Evolutionary conservation across 2,797 vertebrate genomes (phyloP).

Genomic region (Fratercula arctica): DNA sequence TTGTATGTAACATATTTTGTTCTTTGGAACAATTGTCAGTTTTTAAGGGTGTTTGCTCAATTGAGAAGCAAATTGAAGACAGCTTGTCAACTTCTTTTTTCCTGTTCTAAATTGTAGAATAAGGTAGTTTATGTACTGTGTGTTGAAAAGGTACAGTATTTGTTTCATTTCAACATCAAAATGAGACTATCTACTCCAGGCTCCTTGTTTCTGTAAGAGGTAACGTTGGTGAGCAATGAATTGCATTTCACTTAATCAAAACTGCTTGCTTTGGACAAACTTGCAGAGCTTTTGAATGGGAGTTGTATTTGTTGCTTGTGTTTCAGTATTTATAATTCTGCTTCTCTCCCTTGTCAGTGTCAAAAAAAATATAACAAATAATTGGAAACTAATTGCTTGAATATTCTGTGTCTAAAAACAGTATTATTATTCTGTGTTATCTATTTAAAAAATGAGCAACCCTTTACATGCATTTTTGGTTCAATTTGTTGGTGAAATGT

Average conservation of each 20-base stretch:
- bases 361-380: neutral
- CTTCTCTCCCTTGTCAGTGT: neutral
- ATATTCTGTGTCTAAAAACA: neutral
- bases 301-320: neutral
- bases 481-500: neutral
- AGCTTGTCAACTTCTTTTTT: neutral
- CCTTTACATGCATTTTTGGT: neutral
- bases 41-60: neutral
- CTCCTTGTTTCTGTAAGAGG: neutral
- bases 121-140: neutral
- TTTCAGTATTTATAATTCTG: neutral
- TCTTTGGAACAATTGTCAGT: neutral
- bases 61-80: neutral
- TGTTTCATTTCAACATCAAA: neutral
- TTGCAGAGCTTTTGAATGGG: neutral
- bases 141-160: neutral
- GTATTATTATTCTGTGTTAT: neutral
- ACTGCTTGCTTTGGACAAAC: neutral
- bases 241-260: neutral
- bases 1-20: neutral
- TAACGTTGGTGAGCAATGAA: neutral
- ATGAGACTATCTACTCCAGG: neutral
- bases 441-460: neutral
- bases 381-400: neutral
- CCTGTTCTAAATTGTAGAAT: neutral